Evolutionary conservation across 2,888 invertebrate species (phyloP), one percentile per base, ranked within the genome.

Genomic region (Selenia dentaria): DNA sequence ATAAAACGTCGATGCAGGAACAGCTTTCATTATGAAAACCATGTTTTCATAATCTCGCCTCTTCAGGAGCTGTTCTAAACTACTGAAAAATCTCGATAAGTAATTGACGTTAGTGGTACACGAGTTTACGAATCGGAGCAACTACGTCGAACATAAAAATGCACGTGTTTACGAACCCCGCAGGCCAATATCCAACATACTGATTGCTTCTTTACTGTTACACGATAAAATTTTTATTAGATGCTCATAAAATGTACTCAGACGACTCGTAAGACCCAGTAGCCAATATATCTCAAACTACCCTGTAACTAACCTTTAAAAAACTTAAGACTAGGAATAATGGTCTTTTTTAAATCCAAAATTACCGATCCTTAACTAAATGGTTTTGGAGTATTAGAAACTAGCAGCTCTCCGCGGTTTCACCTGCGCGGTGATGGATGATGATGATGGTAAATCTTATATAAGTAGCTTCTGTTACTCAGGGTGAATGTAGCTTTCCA

Each of bases 161-260:
- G 81, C 85, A 86, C 86, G 84, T 90, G 89, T 88, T 89, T 90
- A 89, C 87, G 79, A 70, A 85, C 79, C 79, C 74, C 77, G 70
- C 80, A 76, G 80, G 79, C 89, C 88, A 89, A 90, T 89, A 88
- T 86, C 82, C 82, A 67, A 74, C 82, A 75, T 82, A 83, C 88
- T 86, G 90, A 90, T 90, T 89, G 90, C 89, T 89, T 88, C 88
- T 90, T 90, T 90, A 89, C 86, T 88, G 86, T 89, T 89, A 90
- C 90, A 90, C 89, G 82, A 89, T 90, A 90, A 90, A 87, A 78
- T 9, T 82, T 89, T 89, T 90, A 90, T 88, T 88, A 81, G 83
- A 79, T 76, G 83, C 75, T 75, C 85, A 76, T 89, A 87, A 90
- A 89, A 77, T 84, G 79, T 85, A 83, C 88, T 69, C 73, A 74